Evolutionary conservation across 2,888 invertebrate species (phyloP).

Genomic region (Epiblema foenella): DNA sequence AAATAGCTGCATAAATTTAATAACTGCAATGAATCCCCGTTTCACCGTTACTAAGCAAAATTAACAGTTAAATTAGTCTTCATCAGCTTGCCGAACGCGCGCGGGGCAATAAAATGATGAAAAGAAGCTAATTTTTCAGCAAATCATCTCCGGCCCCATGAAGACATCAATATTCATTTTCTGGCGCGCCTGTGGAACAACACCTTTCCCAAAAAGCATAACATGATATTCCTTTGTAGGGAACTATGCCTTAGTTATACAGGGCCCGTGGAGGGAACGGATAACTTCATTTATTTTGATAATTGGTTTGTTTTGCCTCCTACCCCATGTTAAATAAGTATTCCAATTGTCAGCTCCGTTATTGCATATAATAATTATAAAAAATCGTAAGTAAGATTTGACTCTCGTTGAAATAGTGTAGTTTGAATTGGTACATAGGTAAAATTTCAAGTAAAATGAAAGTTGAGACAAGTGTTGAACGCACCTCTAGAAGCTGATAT

Average conservation of each 20-base stretch:
- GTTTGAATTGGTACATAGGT: no score
- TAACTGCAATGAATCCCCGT: conserved; percentile 63
- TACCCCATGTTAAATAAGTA: conserved; percentile 61
- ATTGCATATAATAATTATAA: no score
- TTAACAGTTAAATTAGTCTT: conserved; percentile 83
- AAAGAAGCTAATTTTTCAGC: conserved; percentile 84
- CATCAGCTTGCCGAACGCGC: conserved; percentile 75
- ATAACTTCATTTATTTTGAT: conserved; percentile 80
- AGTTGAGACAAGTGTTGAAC: neutral
- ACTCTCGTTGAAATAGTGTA: no score
- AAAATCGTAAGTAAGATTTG: no score
- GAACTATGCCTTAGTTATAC: conserved; percentile 58
- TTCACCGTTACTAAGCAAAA: conserved; percentile 76
- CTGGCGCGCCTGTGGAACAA: conserved; percentile 81
- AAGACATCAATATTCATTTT: conserved; percentile 85
- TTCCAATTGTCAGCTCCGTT: conserved; percentile 44
- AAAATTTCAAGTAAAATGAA: no score
- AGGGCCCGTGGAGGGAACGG: conserved; percentile 57
- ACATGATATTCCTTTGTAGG: conserved; percentile 76
- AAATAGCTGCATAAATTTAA: conserved; percentile 46
- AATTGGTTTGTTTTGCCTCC: conserved; percentile 78
- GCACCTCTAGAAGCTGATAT: no score
- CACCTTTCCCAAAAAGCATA: conserved; percentile 75
- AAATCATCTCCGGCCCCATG: conserved; percentile 82
- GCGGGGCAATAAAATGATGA: conserved; percentile 81